Percentiles rank a stretch among this genome's conserved stretches.
Evolutionary conservation across 2,113 vertebrate genomes (phyloP).

Genomic region (Hystrix cristata): DNA sequence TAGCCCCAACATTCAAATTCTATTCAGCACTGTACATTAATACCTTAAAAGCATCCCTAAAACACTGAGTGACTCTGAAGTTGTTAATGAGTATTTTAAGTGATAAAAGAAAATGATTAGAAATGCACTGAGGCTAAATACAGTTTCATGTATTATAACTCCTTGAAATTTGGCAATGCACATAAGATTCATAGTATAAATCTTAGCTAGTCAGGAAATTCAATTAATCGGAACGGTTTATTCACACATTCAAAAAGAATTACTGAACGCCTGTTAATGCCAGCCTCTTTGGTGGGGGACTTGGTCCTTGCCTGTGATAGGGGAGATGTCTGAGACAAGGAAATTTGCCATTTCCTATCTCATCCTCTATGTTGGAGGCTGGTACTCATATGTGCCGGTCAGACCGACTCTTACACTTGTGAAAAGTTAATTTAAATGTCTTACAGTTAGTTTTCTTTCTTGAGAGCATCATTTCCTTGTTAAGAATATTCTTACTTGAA

Average conservation of each 20-base stretch:
- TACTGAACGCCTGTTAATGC: neutral
- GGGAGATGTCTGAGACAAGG: neutral
- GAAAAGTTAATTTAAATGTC: neutral
- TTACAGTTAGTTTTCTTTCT: slow-evolving; percentile 9
- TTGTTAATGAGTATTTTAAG: slow-evolving; percentile 33
- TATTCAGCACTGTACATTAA: neutral
- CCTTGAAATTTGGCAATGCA: neutral
- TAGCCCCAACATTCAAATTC: neutral
- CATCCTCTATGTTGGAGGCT: neutral
- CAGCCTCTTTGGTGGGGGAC: neutral
- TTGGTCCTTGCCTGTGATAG: neutral
- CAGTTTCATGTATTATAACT: neutral
- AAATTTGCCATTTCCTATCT: neutral
- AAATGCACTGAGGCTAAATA: neutral
- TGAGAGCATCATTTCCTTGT: neutral
- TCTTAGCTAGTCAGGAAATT: neutral
- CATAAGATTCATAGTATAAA: neutral
- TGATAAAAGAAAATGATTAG: neutral
- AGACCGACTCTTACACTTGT: neutral
- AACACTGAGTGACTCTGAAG: neutral
- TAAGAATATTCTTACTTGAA: neutral
- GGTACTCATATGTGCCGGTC: neutral
- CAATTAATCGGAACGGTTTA: neutral
- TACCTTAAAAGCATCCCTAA: neutral
- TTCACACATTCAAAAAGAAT: neutral